Percentiles rank a stretch among this genome's conserved stretches.
Evolutionary conservation across 1,140 invertebrate genomes (phyloP).

Genomic region (Protaetia brevitarsis): DNA sequence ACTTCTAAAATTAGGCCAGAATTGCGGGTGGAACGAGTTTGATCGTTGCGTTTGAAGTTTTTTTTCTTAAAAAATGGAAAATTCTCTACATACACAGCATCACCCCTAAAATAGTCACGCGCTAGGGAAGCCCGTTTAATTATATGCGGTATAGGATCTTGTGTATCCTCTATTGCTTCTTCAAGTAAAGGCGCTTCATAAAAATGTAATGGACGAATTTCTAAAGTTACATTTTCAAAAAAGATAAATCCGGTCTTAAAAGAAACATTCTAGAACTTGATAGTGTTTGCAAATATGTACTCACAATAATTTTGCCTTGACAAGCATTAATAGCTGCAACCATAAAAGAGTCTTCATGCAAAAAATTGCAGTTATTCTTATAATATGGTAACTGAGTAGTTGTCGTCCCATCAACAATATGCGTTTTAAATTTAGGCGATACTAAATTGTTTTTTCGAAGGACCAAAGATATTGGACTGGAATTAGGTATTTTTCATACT

Average conservation of each 20-base stretch:
- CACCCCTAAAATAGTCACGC: not conserved
- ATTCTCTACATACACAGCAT: not conserved
- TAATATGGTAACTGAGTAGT: slow-evolving; percentile 37
- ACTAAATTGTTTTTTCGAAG: slow-evolving; percentile 53
- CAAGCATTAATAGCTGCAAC: slow-evolving; percentile 57
- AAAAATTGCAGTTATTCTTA: slow-evolving; percentile 52
- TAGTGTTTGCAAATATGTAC: slow-evolving; percentile 28
- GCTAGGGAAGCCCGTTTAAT: slow-evolving; percentile 52
- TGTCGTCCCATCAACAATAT: slow-evolving; percentile 44
- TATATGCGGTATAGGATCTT: slow-evolving; percentile 51
- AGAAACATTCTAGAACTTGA: slow-evolving; percentile 22
- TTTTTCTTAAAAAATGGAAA: not conserved
- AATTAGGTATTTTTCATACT: slow-evolving; percentile 25
- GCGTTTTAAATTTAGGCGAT: slow-evolving; percentile 51
- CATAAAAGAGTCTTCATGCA: slow-evolving; percentile 48
- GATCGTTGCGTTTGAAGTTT: not conserved
- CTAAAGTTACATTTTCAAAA: slow-evolving; percentile 60
- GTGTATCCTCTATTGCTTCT: slow-evolving; percentile 32
- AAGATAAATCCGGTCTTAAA: slow-evolving; percentile 61
- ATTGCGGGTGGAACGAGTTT: slow-evolving; percentile 17
- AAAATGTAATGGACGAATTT: slow-evolving; percentile 68
- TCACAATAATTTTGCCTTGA: slow-evolving; percentile 50
- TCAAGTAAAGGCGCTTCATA: slow-evolving; percentile 38
- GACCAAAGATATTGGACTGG: slow-evolving; percentile 47
- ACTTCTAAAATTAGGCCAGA: slow-evolving; percentile 59